These are phyloP conservation scores for Apus apus DNA, from an alignment of 2,113 vertebrate genomes.

Conservation along the genomic window DNA sequence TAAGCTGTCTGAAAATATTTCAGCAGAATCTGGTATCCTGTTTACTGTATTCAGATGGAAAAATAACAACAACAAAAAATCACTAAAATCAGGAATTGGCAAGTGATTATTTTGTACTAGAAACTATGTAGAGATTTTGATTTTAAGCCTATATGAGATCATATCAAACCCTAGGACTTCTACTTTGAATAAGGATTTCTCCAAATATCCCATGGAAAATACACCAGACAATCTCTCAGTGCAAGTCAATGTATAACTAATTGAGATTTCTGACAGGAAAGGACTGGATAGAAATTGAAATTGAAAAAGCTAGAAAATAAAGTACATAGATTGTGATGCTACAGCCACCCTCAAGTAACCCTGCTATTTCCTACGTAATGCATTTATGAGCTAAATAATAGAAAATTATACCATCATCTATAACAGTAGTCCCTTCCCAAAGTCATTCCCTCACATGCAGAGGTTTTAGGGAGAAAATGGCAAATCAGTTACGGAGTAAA, in stretches of 20 bases:
- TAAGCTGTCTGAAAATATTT: background rate
- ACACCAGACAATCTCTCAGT: accelerated
- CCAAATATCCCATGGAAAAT: background rate
- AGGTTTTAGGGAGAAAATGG: background rate
- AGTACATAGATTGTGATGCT: background rate
- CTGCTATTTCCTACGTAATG: background rate
- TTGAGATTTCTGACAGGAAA: background rate
- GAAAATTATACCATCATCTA: background rate
- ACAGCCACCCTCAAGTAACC: accelerated
- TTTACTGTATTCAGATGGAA: background rate
- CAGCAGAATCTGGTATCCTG: background rate
- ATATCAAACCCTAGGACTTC: background rate
- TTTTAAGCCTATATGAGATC: background rate
- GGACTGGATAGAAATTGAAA: background rate
- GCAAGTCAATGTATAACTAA: background rate
- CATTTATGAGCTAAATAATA: background rate
- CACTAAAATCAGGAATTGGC: background rate
- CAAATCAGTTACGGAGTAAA: background rate
- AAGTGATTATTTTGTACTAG: background rate
- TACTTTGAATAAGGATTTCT: background rate
- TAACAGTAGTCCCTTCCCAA: background rate
- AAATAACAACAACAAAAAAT: background rate
- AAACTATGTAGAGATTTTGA: background rate
- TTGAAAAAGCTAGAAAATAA: background rate
- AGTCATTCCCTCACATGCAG: background rate